phyloP scores from a whole-genome alignment of 2,797 vertebrate species.

The Florisuga fusca region DNA sequence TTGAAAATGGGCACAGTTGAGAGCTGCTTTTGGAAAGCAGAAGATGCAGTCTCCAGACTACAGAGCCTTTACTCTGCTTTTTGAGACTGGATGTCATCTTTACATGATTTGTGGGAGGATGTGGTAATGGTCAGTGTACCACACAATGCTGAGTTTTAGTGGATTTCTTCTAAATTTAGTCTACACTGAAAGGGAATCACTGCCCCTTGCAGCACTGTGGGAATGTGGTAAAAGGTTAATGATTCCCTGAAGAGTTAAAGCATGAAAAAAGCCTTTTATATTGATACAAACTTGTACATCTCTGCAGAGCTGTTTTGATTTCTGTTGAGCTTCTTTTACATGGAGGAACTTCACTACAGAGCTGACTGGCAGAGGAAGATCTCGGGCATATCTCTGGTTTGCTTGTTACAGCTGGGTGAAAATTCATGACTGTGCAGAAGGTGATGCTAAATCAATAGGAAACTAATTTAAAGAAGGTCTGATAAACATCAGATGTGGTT shows the following conservation, averaged over 20 bases:
- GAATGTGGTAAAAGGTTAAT: neutral
- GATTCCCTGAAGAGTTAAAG: neutral
- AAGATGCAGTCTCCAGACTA: accelerated
- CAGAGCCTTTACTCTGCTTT: neutral
- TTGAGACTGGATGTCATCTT: neutral
- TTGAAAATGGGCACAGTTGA: neutral
- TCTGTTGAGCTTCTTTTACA: neutral
- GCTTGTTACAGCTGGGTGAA: neutral
- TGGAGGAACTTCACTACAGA: neutral
- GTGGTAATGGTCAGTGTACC: neutral
- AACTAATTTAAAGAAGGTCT: neutral
- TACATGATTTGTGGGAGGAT: neutral
- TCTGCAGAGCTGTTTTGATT: neutral
- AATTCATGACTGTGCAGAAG: neutral
- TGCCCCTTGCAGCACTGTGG: neutral
- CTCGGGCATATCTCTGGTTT: neutral
- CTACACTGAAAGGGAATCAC: neutral
- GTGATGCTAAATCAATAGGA: neutral
- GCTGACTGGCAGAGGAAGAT: no score
- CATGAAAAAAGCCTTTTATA: neutral
- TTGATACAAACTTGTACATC: neutral
- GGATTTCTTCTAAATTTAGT: neutral
- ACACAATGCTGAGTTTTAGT: neutral
- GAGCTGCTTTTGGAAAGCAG: neutral
- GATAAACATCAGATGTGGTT: neutral